Evolutionary conservation across 1,140 invertebrate genomes (phyloP).

Genomic region (Euwallacea fornicatus): DNA sequence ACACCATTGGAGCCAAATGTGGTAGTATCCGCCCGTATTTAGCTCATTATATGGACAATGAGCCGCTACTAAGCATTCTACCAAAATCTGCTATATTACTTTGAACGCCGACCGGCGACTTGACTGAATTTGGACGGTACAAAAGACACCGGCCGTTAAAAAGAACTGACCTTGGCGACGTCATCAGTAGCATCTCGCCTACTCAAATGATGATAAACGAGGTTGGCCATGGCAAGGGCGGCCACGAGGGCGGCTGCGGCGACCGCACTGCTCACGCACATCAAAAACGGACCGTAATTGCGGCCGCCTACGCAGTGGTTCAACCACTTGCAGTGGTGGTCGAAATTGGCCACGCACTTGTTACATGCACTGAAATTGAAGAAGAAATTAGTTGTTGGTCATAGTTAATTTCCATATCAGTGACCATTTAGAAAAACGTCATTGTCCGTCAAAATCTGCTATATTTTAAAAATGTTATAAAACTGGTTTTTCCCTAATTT

Average conservation of each 20-base stretch:
- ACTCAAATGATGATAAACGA: slow-evolving; percentile 44
- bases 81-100: background rate
- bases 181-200: background rate
- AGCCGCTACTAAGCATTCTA: no score
- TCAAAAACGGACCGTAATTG: slow-evolving; percentile 87
- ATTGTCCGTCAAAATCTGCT: no score
- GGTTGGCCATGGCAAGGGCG: slow-evolving; percentile 66
- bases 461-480: no score
- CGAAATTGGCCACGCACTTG: slow-evolving; percentile 92
- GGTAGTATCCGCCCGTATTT: no score
- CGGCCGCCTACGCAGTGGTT: slow-evolving; percentile 93
- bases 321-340: slow-evolving; percentile 97
- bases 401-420: no score
- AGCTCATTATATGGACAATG: no score
- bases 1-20: no score
- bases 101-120: background rate
- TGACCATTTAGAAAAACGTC: no score
- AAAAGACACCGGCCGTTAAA: background rate
- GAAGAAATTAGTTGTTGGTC: no score
- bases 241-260: slow-evolving; percentile 71
- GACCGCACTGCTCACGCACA: slow-evolving; percentile 82
- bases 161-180: slow-evolving; percentile 1
- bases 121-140: background rate
- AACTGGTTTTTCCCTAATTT: no score
- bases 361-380: slow-evolving; percentile 76